Base-by-base conservation (phyloP, 2,113 vertebrate species). In the Hemichromis elongatus region DNA sequence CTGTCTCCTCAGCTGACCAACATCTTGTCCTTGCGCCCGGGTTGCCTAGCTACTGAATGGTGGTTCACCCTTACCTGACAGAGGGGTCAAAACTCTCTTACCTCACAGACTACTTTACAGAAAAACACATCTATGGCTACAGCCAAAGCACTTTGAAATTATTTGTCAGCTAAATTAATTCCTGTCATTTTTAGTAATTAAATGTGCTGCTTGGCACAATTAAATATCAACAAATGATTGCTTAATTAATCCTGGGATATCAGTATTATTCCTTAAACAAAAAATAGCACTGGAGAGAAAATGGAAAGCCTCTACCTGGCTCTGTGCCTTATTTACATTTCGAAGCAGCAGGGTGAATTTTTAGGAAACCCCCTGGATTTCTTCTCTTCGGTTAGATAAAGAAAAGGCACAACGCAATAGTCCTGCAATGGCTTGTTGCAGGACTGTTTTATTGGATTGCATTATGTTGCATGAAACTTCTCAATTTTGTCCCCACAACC, bases 11-110 rank as follows among this genome's bases (percentile, higher is more conserved):
- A 5, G 87, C 92, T 91, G 92, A 92, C 93, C 93, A 86, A 89
- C 90, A 85, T 83, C 83, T 86, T 93, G 92, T 93, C 81, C 89
- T 87, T 84, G 84, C 3, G 11, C 53, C 83, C 45, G 2, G 80
- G 92, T 95, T 94, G 93, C 93, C 83, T 89, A 88, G 94, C 42
- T 86, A 94, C 93, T 11, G 81, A 55, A 80, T 24, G 13, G 78
- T 47, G 30, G 82, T 79, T 87, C 56, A 30, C 53, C 89, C 87
- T 94, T 81, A 90, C 84, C 91, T 92, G 85, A 88, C 88, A 56
- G 81, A n/a, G n/a, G 33, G 93, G 92, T 93, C 88, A 89, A 54
- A 59, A 66, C 5, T 16, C 21, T 18, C 68, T 82, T 90, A 47
- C 24, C 77, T 66, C 45, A 4, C 12, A 14, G 12, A 24, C 47